Percentiles rank a stretch among this genome's conserved stretches.
Conservation (phyloP, 1,140 invertebrate species). For the Drosophila varians region DNA sequence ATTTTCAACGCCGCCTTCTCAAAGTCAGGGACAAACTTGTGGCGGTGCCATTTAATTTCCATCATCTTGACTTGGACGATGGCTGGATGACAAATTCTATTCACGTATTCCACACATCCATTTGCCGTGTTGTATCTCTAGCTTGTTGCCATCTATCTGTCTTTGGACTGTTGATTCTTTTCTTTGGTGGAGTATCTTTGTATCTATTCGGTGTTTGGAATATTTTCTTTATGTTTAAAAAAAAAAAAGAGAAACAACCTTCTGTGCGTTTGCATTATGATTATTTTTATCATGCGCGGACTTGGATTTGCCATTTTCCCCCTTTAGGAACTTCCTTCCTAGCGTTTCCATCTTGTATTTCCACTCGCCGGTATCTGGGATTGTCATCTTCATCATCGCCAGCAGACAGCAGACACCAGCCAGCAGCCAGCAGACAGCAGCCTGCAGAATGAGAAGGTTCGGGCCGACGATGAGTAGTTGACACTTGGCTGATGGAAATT, state of each 20-base stretch:
- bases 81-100: conserved; percentile 16
- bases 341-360: neutral
- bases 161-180: neutral
- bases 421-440: too few species aligned
- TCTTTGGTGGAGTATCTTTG: neutral
- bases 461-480: too few species aligned
- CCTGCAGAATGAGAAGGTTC: neutral
- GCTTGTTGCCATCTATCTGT: too few species aligned
- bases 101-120: too few species aligned
- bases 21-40: conserved; percentile 19
- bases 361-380: neutral
- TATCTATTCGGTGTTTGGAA: conserved; percentile 3
- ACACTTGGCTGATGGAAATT: too few species aligned
- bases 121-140: too few species aligned
- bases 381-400: conserved; percentile 12
- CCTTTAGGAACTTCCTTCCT: conserved; percentile 1
- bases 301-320: conserved; percentile 29
- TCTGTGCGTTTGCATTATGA: conserved; percentile 26
- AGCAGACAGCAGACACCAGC: too few species aligned
- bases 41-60: conserved; percentile 21
- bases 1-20: too few species aligned
- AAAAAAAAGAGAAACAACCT: too few species aligned
- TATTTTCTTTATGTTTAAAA: neutral
- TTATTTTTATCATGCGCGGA: conserved; percentile 36
- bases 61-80: conserved; percentile 13